Evolutionary conservation across 1,140 invertebrate genomes (phyloP), one percentile per base, ranked within the genome.

Genomic region (Maconellicoccus hirsutus): DNA sequence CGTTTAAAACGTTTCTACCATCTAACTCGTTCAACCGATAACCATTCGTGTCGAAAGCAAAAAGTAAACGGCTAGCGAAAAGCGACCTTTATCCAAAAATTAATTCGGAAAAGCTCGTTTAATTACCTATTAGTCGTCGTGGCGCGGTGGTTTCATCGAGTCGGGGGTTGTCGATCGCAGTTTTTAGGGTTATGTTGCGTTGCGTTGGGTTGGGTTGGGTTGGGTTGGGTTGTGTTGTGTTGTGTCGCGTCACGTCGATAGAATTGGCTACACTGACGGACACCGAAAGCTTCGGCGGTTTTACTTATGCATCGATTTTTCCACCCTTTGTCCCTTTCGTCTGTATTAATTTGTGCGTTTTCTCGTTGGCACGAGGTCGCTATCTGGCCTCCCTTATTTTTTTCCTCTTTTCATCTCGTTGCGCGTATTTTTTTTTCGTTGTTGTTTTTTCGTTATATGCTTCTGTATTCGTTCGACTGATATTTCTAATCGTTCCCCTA

Each of bases 301-400:
- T 59, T 29, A 59, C 42, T 71, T 38, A 71, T 61, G 19, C 52
- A 21, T n/a, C 23, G 70, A 61, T 71, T 71, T 59, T 61, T 66
- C 63, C 22, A 66, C 26, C 22, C 26, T n/a, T n/a, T n/a, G n/a
- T n/a, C n/a, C n/a, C n/a, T 26, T 27, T 26, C 63, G 23, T 27
- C 22, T 27, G 3, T 27, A 27, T 27, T 25, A 29, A 71, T 71
- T 59, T 59, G 12, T 63, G 38, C 59, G 71, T 39, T 72, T 72
- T 70, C 39, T 69, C 19, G 26, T 33, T 70, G 10, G 23, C 19
- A 69, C 66, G 38, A 8, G 38, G 22, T 72, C 23, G 33, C 19
- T 70, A 16, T 42, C 16, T 39, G 1, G 19, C 19, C 70, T 70
- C 6, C 42, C 42, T 52, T 2, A 2, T 16, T 52, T 52, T 52